These are phyloP conservation scores for Podiceps cristatus DNA, from an alignment of 2,113 vertebrate species.

Conservation along the genomic window DNA sequence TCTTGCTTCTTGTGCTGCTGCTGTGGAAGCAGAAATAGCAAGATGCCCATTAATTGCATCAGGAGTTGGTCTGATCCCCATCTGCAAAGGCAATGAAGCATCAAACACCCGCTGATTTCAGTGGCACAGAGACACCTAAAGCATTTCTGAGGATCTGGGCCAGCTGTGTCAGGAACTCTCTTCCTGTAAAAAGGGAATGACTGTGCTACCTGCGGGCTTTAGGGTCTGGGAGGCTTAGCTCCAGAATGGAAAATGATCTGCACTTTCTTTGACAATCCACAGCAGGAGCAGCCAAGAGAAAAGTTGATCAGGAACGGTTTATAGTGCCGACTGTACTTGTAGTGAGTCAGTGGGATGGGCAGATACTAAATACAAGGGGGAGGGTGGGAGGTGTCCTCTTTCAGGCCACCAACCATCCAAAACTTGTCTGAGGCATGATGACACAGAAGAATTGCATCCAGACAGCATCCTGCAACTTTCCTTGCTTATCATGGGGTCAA, in stretches of 20 bases:
- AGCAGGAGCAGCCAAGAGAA: not conserved
- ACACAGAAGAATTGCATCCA: not conserved
- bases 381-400: not conserved
- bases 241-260: not conserved
- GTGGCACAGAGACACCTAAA: not conserved
- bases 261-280: not conserved
- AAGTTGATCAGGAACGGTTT: not conserved
- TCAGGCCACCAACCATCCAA: not conserved
- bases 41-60: not conserved
- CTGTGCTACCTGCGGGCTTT: not conserved
- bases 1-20: not conserved
- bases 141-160: not conserved
- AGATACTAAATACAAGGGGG: not conserved
- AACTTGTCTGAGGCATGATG: not conserved
- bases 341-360: not conserved
- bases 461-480: not conserved
- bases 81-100: not conserved
- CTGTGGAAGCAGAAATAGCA: not conserved
- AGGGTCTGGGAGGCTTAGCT: not conserved
- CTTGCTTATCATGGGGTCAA: not conserved
- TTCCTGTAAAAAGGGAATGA: not conserved
- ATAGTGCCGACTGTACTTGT: too few species aligned
- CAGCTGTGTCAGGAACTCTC: not conserved
- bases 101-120: not conserved
- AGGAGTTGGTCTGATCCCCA: not conserved